Evolutionary conservation across 2,797 vertebrate genomes (phyloP).

Genomic region (Pseudochirops cupreus): DNA sequence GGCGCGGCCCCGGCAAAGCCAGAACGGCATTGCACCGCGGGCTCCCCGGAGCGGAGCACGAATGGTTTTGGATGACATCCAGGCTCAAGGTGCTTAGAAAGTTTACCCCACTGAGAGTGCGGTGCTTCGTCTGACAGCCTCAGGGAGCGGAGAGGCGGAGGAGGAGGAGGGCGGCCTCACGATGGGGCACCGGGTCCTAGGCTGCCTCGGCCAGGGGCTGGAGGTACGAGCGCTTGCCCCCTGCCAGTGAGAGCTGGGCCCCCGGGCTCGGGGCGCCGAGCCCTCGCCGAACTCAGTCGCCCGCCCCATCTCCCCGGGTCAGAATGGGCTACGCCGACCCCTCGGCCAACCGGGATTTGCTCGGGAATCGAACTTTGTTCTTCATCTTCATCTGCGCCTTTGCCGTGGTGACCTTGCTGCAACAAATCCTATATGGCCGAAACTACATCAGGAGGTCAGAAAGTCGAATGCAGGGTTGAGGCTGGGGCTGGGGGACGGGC

Average conservation of each 20-base stretch:
- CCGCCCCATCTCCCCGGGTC: constrained; percentile 42
- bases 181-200: constrained; percentile 77
- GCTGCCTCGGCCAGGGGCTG: constrained; percentile 47
- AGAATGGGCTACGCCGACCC: constrained; percentile 96
- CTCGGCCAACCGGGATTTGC: constrained; percentile 93
- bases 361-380: constrained; percentile 97
- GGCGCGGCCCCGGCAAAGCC: constrained; percentile 55
- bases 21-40: background rate
- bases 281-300: constrained; percentile 43
- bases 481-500: background rate
- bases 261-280: constrained; percentile 75
- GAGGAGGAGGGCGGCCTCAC: constrained; percentile 31
- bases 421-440: constrained; percentile 97
- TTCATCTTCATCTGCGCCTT: constrained; percentile 99
- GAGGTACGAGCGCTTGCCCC: background rate
- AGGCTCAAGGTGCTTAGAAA: constrained; percentile 48
- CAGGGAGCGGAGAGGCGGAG: background rate
- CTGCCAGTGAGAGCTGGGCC: constrained; percentile 70
- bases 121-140: background rate
- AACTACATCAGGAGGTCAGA: constrained; percentile 98
- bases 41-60: background rate
- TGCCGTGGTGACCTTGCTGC: constrained; percentile 96
- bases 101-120: constrained; percentile 67
- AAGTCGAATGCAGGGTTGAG: constrained; percentile 16
- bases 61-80: background rate